Evolutionary conservation across 1,140 invertebrate genomes (phyloP).

Genomic region (Bombus confusus): DNA sequence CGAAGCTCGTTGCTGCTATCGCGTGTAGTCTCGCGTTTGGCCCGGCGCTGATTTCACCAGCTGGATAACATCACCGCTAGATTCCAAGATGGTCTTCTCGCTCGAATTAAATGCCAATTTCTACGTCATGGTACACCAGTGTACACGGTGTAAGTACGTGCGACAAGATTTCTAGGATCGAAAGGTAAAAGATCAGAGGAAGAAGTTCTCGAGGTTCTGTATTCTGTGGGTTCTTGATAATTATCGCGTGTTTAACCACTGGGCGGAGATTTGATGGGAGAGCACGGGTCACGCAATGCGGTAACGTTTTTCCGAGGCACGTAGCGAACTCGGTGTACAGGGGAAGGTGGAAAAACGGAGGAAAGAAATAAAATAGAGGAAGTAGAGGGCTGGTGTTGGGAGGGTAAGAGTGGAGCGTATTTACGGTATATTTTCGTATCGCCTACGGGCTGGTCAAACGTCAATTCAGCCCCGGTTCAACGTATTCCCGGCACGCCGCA

Average conservation of each 20-base stretch:
- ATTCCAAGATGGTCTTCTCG: not conserved
- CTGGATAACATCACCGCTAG: not conserved
- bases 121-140: no score
- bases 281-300: not conserved
- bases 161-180: not conserved
- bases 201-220: no score
- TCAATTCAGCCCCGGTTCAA: conserved; percentile 26
- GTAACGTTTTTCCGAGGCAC: conserved; percentile 15
- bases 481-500: conserved; percentile 69
- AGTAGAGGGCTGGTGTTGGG: not conserved
- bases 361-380: conserved; percentile 31
- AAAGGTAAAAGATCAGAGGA: not conserved
- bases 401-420: not conserved
- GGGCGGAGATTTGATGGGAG: no score
- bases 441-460: conserved; percentile 53
- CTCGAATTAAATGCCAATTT: not conserved
- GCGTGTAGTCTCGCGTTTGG: conserved; percentile 19
- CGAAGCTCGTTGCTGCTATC: conserved; percentile 24
- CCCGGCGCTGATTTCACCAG: not conserved
- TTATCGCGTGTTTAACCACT: not conserved
- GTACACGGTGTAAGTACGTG: not conserved
- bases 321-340: conserved; percentile 9
- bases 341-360: not conserved
- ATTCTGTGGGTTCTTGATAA: not conserved
- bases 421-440: conserved; percentile 42